Base-by-base conservation (phyloP, 2,888 invertebrate species). In the Campoletis raptor region DNA sequence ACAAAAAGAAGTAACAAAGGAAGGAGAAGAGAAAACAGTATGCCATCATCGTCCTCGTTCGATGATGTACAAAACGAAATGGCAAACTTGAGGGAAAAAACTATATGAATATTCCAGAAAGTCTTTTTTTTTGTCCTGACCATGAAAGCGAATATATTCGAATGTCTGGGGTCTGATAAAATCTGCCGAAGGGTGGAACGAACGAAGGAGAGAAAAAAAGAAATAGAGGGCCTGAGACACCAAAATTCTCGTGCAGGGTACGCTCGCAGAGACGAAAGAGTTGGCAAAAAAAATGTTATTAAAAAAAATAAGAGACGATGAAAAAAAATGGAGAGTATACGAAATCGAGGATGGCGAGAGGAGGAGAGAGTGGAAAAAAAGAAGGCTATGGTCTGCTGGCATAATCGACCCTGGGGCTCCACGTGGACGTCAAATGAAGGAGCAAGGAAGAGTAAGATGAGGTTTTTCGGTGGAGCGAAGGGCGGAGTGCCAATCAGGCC, bases 401-500 rank as follows among this genome's bases (percentile, higher is more conserved):
- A 81, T 79, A 84, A 84, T 84, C 78, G 84, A 70, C 42, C 52
- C 37, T 37, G 40, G 15, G 36, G 67, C 10, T 61, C 74, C 45
- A 69, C 36, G 85, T 42, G 79, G 66, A 64, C 36, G 87, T 67
- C 52, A 74, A 80, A 72, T 70, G 83, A 73, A 81, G 81, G 73
- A 77, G 42, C 18, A 21, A 70, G 66, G 80, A 69, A 76, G 69
- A 21, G 66, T 18, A 66, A 69, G 82, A 74, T 57, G 69, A 37
- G 42, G 36, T 61, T 76, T 85, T 88, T 85, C 74, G 87, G 64
- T 54, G 48, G 82, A 86, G 74, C 69, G 85, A 80, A 87, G 83
- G 89, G 88, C 88, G 80, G 90, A 90, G 88, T 88, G 90, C 90
- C 92, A 92, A 93, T 93, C 92, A 89, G 91, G 91, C 89, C 90